Evolutionary conservation across 1,140 invertebrate species (phyloP).

Genomic region (Drosophila elegans): DNA sequence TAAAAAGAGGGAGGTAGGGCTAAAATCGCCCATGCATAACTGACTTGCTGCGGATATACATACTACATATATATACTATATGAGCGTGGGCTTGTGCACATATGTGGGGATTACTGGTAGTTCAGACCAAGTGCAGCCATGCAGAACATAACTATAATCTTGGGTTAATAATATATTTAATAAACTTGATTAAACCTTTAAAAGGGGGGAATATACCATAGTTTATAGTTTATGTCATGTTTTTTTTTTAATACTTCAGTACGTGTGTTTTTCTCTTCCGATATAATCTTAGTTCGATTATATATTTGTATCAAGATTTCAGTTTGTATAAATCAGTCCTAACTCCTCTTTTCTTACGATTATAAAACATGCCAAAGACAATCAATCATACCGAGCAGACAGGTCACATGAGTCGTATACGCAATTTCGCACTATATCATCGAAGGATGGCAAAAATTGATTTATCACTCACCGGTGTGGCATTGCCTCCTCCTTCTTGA

Average conservation of each 20-base stretch:
- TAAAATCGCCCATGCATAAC: slow-evolving; percentile 22
- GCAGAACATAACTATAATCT: slow-evolving; percentile 23
- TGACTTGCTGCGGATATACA: slow-evolving; percentile 33
- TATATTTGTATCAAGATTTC: background rate
- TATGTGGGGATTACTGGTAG: background rate
- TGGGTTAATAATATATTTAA: slow-evolving; percentile 29
- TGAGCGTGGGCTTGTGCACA: slow-evolving; percentile 7
- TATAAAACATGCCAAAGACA: background rate
- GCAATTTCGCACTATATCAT: slow-evolving; percentile 20
- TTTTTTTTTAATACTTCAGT: too few species aligned
- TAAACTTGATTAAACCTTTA: background rate
- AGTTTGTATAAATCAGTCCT: background rate
- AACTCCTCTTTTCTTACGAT: background rate
- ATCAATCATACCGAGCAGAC: slow-evolving; percentile 10
- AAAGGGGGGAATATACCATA: too few species aligned
- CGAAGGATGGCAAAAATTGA: background rate
- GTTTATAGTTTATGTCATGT: too few species aligned
- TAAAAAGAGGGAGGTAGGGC: background rate
- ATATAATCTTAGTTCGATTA: too few species aligned
- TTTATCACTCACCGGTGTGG: slow-evolving; percentile 86
- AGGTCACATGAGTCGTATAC: slow-evolving; percentile 24
- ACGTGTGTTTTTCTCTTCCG: too few species aligned
- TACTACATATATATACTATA: slow-evolving; percentile 9
- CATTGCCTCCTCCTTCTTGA: slow-evolving; percentile 90
- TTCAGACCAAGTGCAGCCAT: slow-evolving; percentile 52